Evolutionary conservation across 2,888 invertebrate genomes (phyloP), one percentile per base, ranked within the genome.

Genomic region (Panopea generosa): DNA sequence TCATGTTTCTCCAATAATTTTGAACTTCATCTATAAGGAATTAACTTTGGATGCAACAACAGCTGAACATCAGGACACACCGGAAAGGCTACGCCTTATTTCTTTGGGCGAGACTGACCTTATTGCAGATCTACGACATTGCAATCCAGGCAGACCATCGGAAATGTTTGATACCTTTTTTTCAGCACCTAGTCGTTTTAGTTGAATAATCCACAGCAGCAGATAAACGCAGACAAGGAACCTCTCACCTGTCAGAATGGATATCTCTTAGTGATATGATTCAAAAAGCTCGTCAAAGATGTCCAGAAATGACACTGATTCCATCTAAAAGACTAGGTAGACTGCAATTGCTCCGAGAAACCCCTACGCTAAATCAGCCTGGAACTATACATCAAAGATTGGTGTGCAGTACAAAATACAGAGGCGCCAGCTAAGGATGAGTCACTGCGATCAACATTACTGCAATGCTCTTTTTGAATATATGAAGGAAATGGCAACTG

Each of bases 371-470:
- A 57, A 49, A 4, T 40, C 68, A 55, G 80, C 82, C 6, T 50
- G 50, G 43, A 70, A 53, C 22, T 82, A 82, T 33, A 80, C 77
- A 14, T 61, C 61, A 2, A 29, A 52, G 6, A 20, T 84, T 18
- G 14, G 65, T 20, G 66, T 80, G 1, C 84, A 84, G 52, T 75
- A 77, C 55, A 79, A 82, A 65, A 73, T 84, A 16, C 76, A 81
- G 50, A 26, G 74, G 11, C 43, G 82, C 2, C 84, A 80, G 49
- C 57, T 84, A 2, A 18, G 80, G 43, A 20, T 33, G 0, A 1
- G 3, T 16, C 84, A 82, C 60, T 40, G 56, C 20, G 80, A 82
- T 65, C 49, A 69, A 0, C 76, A 81, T 56, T 81, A 65, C 49
- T 78, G 78, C 55, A 49, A 38, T 60, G 77, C 78, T 11, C 40